A percentile compares a stretch with the other conserved stretches of the same genome.
phyloP scores from a whole-genome alignment of 1,140 invertebrate species.

The Drosophila ercepeae region DNA sequence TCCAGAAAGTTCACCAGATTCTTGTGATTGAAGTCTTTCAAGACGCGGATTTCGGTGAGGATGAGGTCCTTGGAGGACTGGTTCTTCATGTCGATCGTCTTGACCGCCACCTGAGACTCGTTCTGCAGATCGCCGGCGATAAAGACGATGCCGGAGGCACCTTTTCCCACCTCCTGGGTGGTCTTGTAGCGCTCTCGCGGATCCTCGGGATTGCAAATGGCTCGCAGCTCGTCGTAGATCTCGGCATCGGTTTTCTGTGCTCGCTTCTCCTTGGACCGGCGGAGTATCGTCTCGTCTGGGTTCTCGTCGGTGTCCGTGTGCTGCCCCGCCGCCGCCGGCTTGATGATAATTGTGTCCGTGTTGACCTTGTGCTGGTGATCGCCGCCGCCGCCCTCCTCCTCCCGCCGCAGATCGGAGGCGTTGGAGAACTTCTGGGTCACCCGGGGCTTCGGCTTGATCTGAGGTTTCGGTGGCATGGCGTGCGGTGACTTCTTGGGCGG shows the following conservation, averaged over 20 bases:
- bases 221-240: constrained; percentile 92
- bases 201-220: constrained; percentile 91
- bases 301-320: constrained; percentile 43
- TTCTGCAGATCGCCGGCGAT: constrained; percentile 93
- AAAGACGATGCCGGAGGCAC: constrained; percentile 95
- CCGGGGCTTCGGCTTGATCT: constrained; percentile 78
- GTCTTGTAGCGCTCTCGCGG: constrained; percentile 91
- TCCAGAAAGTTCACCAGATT: constrained; percentile 99
- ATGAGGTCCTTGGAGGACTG: constrained; percentile 98
- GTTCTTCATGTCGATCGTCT: constrained; percentile 97
- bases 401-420: constrained; percentile 69
- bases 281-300: constrained; percentile 85
- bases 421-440: constrained; percentile 76
- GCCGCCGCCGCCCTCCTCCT: constrained; percentile 35
- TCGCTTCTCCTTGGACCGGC: constrained; percentile 85
- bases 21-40: constrained; percentile 96
- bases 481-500: constrained; percentile 81
- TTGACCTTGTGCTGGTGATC: constrained; percentile 71
- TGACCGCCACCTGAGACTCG: constrained; percentile 94
- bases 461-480: constrained; percentile 82
- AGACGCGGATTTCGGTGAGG: constrained; percentile 96
- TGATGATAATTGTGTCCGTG: constrained; percentile 84
- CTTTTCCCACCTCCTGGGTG: constrained; percentile 94
- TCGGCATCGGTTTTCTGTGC: constrained; percentile 90
- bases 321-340: constrained; percentile 38